Evolutionary conservation across 2,888 invertebrate species (phyloP), one percentile per base, ranked within the genome.

Genomic region (Sepiola atlantica): DNA sequence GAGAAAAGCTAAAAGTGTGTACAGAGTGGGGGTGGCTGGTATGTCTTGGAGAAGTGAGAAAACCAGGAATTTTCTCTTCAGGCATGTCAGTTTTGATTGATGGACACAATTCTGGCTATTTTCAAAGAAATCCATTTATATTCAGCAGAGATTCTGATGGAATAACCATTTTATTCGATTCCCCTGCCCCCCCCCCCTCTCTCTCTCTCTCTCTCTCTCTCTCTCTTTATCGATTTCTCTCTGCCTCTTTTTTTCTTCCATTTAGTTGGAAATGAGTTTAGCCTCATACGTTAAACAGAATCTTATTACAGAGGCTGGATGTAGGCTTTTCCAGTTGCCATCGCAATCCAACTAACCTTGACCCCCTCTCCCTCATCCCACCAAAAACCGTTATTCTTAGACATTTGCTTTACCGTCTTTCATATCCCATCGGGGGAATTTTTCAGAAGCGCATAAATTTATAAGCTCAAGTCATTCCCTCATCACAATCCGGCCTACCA

Each of bases 151-250:
- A 77, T 77, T 77, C 77, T 77, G 77, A 21, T 20, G 24, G 92
- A 45, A 35, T 92, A 45, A 92, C 54, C 92, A 54, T 92, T 92
- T 55, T 92, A 54, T 92, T n/a, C 20, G 92, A 92, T 55, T 35
- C 54, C 45, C 12, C 54, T n/a, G 18, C 28, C 20, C 32, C 35
- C 28, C 35, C 28, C 4, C 92, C 35, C 32, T 92, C 92, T 4
- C 16, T 45, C 92, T 35, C 32, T 92, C n/a, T 92, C 32, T 92
- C 14, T 18, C n/a, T 2, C n/a, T n/a, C n/a, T n/a, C 32, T 77
- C 77, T 77, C 16, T n/a, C 45, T 4, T 45, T 45, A 45, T 45
- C 45, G 10, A 77, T 35, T 18, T 35, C 6, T 32, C 92, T 20
- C 92, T 35, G 18, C 35, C 32, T 28, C 20, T 91, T 35, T 35